These are phyloP conservation scores for Muschampia staudingeri DNA, from an alignment of 2,888 invertebrate species.

Conservation along the genomic window DNA sequence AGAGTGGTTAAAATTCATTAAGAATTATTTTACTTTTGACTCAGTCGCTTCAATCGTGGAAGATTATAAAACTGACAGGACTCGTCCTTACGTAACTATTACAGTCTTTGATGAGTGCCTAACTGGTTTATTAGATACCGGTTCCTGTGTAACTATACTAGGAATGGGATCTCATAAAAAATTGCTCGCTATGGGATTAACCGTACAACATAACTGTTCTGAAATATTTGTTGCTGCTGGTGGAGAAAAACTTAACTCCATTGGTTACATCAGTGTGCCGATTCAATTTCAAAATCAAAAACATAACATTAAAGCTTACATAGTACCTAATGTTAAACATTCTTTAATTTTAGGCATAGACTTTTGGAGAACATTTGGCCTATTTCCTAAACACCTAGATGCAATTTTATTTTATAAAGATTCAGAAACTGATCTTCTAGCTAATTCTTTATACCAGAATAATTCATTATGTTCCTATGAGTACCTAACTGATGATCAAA, in stretches of 20 bases:
- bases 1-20: constrained; percentile 55
- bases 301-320: not conserved
- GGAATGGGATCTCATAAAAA: constrained; percentile 56
- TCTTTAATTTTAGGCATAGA: not conserved
- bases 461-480: not conserved
- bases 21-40: constrained; percentile 40
- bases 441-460: not conserved
- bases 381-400: not conserved
- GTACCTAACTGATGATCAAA: not conserved
- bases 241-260: not conserved
- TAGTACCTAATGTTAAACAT: not conserved
- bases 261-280: not conserved
- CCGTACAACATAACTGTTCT: not conserved
- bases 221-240: not conserved
- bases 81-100: constrained; percentile 58
- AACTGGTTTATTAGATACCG: constrained; percentile 30
- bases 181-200: not conserved
- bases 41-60: constrained; percentile 58
- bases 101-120: constrained; percentile 23
- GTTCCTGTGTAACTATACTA: constrained; percentile 61
- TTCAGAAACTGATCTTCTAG: not conserved
- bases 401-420: not conserved
- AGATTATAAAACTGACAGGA: constrained; percentile 41
- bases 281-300: not conserved
- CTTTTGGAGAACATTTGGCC: not conserved